A percentile compares a stretch with the other conserved stretches of the same genome.
phyloP scores from a whole-genome alignment of 2,113 vertebrate species.

The Seriola dumerili region DNA sequence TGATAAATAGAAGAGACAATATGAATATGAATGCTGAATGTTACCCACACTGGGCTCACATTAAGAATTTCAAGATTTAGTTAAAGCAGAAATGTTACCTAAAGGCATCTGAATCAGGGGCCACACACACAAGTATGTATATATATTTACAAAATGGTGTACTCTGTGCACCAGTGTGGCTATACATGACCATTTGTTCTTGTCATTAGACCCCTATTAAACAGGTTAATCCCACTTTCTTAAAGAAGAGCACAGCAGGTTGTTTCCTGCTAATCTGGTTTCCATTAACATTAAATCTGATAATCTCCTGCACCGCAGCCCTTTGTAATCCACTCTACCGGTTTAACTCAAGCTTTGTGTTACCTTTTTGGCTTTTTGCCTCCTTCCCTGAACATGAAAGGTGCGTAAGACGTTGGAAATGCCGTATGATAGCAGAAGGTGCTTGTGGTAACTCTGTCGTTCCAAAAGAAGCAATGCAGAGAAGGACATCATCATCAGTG shows the following conservation, averaged over 20 bases:
- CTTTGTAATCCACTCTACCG: conserved; percentile 62
- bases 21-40: not conserved
- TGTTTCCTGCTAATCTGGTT: conserved; percentile 71
- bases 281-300: conserved; percentile 57
- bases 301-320: conserved; percentile 54
- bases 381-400: conserved; percentile 1
- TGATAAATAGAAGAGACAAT: not conserved
- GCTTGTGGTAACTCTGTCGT: not conserved
- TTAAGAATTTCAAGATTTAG: not conserved
- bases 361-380: conserved; percentile 38
- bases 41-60: not conserved
- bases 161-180: not conserved
- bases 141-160: not conserved
- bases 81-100: not conserved
- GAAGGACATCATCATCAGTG: not conserved
- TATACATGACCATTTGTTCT: conserved; percentile 10
- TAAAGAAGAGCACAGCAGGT: conserved; percentile 46
- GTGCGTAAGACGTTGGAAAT: not conserved
- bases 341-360: conserved; percentile 55
- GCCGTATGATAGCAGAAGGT: not conserved
- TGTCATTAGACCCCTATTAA: conserved; percentile 45
- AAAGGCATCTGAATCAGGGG: not conserved
- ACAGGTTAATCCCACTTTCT: conserved; percentile 69
- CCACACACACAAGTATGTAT: conserved; percentile 7
- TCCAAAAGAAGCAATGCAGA: not conserved